Conservation (phyloP, 2,797 vertebrate species). For the Poecilia gillii region DNA sequence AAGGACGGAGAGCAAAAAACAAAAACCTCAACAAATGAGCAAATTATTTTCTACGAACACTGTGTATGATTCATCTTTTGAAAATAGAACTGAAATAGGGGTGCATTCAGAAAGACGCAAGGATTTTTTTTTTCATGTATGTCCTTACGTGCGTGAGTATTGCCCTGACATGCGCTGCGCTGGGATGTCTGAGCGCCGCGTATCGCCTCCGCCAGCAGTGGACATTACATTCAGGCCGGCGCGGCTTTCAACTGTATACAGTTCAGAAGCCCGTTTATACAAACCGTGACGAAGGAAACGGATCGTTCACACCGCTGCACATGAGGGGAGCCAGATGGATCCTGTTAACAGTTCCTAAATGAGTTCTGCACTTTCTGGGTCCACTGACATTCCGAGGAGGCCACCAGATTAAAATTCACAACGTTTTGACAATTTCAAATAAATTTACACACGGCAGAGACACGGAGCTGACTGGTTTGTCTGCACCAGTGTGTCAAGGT, state of each 20-base stretch:
- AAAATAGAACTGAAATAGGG: slow-evolving; percentile 35
- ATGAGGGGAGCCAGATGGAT: slow-evolving; percentile 75
- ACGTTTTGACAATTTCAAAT: slow-evolving; percentile 76
- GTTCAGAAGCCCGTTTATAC: slow-evolving; percentile 73
- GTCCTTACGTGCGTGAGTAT: slow-evolving; percentile 1
- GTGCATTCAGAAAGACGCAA: slow-evolving; percentile 33
- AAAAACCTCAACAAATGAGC: slow-evolving; percentile 8
- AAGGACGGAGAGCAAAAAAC: not conserved
- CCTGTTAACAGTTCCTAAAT: slow-evolving; percentile 74
- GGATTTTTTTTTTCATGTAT: slow-evolving; percentile 28
- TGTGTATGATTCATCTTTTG: slow-evolving; percentile 18
- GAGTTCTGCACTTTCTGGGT: slow-evolving; percentile 70
- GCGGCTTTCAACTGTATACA: slow-evolving; percentile 64
- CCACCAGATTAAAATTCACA: slow-evolving; percentile 67
- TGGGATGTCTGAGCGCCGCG: slow-evolving; percentile 3
- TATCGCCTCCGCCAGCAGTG: slow-evolving; percentile 43
- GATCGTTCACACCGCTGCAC: slow-evolving; percentile 72
- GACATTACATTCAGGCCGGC: slow-evolving; percentile 46
- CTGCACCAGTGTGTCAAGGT: slow-evolving; percentile 64
- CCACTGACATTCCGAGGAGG: slow-evolving; percentile 66
- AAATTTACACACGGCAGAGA: slow-evolving; percentile 61
- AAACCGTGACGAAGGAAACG: slow-evolving; percentile 76
- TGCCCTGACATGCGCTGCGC: not conserved
- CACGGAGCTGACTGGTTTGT: slow-evolving; percentile 51
- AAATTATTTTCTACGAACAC: slow-evolving; percentile 17